These are phyloP conservation scores for Hippolais icterina DNA, from an alignment of 2,113 vertebrate genomes.

Conservation along the genomic window DNA sequence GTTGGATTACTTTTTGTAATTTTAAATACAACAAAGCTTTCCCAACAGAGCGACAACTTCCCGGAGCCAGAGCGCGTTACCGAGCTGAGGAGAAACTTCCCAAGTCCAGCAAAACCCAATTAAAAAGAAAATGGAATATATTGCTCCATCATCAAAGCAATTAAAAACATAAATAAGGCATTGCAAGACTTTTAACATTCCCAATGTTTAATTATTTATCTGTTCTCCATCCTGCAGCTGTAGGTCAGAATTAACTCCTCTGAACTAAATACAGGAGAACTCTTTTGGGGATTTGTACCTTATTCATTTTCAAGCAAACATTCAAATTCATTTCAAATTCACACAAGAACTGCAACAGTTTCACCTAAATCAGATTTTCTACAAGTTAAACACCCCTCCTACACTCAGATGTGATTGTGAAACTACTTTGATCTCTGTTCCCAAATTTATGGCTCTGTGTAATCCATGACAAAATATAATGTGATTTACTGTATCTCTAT, in stretches of 20 bases:
- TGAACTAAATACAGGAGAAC: conserved; percentile 52
- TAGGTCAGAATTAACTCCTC: conserved; percentile 63
- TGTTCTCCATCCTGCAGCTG: conserved; percentile 23
- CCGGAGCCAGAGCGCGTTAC: background rate
- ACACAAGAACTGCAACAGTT: conserved; percentile 71
- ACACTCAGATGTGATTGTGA: conserved; percentile 78
- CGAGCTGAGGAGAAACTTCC: background rate
- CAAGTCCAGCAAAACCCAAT: background rate
- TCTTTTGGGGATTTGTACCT: conserved; percentile 66
- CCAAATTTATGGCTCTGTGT: conserved; percentile 80
- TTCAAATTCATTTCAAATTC: conserved; percentile 72
- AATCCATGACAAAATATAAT: conserved; percentile 85
- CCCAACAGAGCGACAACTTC: background rate
- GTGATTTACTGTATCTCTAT: conserved; percentile 84
- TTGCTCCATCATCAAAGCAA: conserved; percentile 60
- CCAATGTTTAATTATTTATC: conserved; percentile 60
- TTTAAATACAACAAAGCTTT: conserved; percentile 54
- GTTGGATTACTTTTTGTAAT: conserved; percentile 36
- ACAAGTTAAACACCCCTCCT: conserved; percentile 79
- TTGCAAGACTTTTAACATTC: background rate
- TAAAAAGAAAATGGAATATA: conserved; percentile 50
- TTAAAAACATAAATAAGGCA: conserved; percentile 56
- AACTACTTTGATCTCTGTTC: conserved; percentile 81
- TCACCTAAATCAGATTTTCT: conserved; percentile 85
- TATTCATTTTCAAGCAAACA: conserved; percentile 69